These are phyloP conservation scores for Loxodonta africana DNA, from an alignment of 2,113 vertebrate species.

Conservation along the genomic window DNA sequence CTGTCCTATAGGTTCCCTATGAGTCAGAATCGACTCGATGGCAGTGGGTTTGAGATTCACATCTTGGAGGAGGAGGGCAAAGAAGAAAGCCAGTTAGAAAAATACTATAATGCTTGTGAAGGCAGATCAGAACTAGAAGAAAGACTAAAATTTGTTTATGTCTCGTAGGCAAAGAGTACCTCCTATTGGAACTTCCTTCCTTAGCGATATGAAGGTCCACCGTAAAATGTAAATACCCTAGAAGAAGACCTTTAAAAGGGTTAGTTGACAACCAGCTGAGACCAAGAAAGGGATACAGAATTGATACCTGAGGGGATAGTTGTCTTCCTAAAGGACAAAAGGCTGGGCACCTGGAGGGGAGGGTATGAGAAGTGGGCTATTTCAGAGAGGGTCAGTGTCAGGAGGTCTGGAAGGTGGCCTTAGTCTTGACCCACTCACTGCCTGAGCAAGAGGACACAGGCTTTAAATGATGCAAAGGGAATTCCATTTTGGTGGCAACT, in stretches of 20 bases:
- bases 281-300: neutral
- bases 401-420: neutral
- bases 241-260: neutral
- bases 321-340: neutral
- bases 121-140: neutral
- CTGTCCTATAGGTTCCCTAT: too few species aligned
- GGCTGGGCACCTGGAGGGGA: neutral
- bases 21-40: too few species aligned
- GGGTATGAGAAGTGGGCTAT: neutral
- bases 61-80: neutral
- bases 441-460: neutral
- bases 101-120: neutral
- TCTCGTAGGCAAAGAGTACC: neutral
- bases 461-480: neutral
- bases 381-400: neutral
- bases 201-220: neutral
- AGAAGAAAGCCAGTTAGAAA: constrained; percentile 12
- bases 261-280: neutral
- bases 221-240: neutral
- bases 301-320: neutral
- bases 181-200: neutral
- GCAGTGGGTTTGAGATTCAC: neutral
- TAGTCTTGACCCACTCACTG: neutral
- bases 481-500: neutral
- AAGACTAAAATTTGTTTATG: neutral